Evolutionary conservation across 2,797 vertebrate species (phyloP), one percentile per base, ranked within the genome.

Genomic region (Rhinatrema bivittatum): DNA sequence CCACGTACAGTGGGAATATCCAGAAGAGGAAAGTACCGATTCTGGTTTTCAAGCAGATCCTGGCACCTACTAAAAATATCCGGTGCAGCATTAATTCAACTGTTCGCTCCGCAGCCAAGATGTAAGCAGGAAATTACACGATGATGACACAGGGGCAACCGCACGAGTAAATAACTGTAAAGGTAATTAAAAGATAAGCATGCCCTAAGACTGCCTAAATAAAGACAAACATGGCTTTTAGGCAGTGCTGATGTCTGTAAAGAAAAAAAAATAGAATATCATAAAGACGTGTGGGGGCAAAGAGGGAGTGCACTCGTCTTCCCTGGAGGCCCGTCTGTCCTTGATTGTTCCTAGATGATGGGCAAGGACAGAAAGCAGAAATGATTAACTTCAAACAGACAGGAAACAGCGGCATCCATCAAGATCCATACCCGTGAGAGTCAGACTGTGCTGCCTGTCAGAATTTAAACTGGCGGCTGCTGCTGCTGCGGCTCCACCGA

Each of bases 391-490:
- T 51, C 16, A 45, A 50, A 44, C 22, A 52, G 52, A 61, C 25
- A 46, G 36, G 43, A 63, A 51, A 39, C 29, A 49, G 41, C 30
- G 55, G 36, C 30, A 24, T 7, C 18, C 22, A 21, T 24, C 32
- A 44, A 25, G 41, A 58, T 29, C 42, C 29, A n/a, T 25, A 32
- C 15, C 35, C 2, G 0, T 1, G 2, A 53, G 35, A 48, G 28
- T 19, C 36, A 49, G 4, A 42, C 35, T 36, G 50, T 59, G 54
- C 54, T 52, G 50, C 47, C 57, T 61, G 46, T 49, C 35, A 37
- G 52, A 42, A 50, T 59, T 55, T 61, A 61, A 68, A 61, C 45
- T 54, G 56, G 35, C 53, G 69, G 52, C 49, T 56, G 46, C 25
- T 69, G 52, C 49, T 56, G 46, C 25, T 31, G 33, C 15, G 34